These are phyloP conservation scores for Elgaria multicarinata DNA, from an alignment of 2,113 vertebrate genomes.

Conservation along the genomic window DNA sequence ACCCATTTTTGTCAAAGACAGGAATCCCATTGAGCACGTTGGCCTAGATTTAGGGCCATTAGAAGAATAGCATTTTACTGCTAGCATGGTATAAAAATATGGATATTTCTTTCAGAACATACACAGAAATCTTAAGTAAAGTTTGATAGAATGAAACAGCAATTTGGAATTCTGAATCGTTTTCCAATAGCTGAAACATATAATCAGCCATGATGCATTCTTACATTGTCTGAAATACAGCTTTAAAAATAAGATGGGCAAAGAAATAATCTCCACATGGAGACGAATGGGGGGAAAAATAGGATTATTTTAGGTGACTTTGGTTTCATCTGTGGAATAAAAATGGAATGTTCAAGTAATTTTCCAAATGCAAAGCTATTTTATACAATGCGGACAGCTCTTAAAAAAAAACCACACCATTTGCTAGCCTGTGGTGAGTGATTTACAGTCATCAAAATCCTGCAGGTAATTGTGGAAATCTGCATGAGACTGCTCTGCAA, in stretches of 20 bases:
- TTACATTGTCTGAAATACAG: slow-evolving; percentile 51
- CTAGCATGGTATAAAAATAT: slow-evolving; percentile 31
- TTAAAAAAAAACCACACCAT: slow-evolving; percentile 61
- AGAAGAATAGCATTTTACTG: slow-evolving; percentile 4
- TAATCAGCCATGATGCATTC: slow-evolving; percentile 53
- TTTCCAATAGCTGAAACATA: slow-evolving; percentile 60
- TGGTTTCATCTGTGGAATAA: slow-evolving; percentile 62
- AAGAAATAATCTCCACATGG: slow-evolving; percentile 66
- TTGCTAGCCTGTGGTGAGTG: slow-evolving; percentile 71
- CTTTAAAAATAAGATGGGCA: slow-evolving; percentile 53
- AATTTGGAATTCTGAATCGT: slow-evolving; percentile 62
- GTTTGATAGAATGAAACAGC: slow-evolving; percentile 49
- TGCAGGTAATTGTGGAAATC: slow-evolving; percentile 73
- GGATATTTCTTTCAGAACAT: slow-evolving; percentile 52
- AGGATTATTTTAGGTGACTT: slow-evolving; percentile 67
- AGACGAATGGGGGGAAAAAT: slow-evolving; percentile 60
- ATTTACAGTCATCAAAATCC: slow-evolving; percentile 74
- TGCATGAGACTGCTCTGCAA: slow-evolving; percentile 59
- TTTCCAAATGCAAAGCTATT: slow-evolving; percentile 71
- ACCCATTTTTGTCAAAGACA: slow-evolving; percentile 23
- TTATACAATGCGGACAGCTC: slow-evolving; percentile 60
- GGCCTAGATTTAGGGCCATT: slow-evolving; percentile 36
- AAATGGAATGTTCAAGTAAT: slow-evolving; percentile 74
- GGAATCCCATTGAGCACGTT: slow-evolving; percentile 11
- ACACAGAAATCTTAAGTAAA: slow-evolving; percentile 55